Evolutionary conservation across 2,113 vertebrate genomes (phyloP), one percentile per base, ranked within the genome.

Genomic region (human): DNA sequence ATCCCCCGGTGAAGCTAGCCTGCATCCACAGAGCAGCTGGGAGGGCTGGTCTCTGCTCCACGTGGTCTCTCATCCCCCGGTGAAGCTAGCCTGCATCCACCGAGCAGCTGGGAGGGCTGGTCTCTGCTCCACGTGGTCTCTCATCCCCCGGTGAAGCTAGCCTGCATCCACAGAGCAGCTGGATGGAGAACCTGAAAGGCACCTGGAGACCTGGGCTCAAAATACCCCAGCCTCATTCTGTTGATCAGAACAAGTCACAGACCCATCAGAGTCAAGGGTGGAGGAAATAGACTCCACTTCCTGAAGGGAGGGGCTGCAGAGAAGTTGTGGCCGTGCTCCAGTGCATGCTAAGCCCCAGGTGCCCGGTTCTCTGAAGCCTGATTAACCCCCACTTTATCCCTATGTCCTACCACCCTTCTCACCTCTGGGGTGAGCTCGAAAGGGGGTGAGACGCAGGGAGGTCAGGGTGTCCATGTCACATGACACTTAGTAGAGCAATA

Each of bases 291-390:
- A 64, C 59, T 12, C 23, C 7, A 1, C 52, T 9, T 72, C 38
- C 83, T 0, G 4, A 9, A 0, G 18, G 17, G 6, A 94, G 12
- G 61, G 23, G 55, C 30, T 32, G 27, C 27, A 2, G 10, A 55
- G 76, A 13, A 23, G n/a, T 13, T 0, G n/a, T 7, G 55, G 43
- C 81, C 0, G 0, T 7, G 1, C 45, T 55, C 35, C 66, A 35
- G 25, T 18, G 61, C 4, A 6, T 9, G 32, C 7, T 35, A n/a
- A 18, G 38, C 38, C 32, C 23, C 2, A 1, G 14, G 17, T 5
- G 52, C 55, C 66, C 22, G 0, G 8, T 40, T 10, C 48, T 40
- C 75, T 48, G 66, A 2, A 2, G 0, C 45, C 17, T n/a, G 7
- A 12, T 68, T 25, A 1, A 32, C 11, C 17, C 6, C 50, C 86